Evolutionary conservation across 2,888 invertebrate species (phyloP).

Genomic region (Nomada goodeniana): DNA sequence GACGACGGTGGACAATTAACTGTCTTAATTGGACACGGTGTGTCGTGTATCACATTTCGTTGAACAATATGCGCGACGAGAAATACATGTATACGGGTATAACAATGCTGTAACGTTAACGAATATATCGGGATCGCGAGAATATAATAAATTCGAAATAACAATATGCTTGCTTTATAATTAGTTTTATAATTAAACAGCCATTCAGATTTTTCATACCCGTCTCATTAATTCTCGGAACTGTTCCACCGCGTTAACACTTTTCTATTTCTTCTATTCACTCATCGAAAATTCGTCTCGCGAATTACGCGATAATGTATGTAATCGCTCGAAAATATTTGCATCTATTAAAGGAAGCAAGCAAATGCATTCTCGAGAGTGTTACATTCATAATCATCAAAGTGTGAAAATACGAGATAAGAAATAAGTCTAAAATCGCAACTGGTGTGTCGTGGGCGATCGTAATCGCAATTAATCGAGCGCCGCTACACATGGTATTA

Average conservation of each 20-base stretch:
- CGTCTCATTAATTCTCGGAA: too few relatives aligned
- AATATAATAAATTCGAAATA: neutral
- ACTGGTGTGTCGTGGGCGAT: conserved; percentile 4
- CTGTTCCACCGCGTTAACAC: too few relatives aligned
- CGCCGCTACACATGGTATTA: conserved; percentile 13
- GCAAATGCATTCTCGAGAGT: too few relatives aligned
- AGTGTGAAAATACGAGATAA: neutral
- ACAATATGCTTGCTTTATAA: neutral
- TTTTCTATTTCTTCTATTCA: too few relatives aligned
- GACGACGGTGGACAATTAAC: conserved; percentile 10
- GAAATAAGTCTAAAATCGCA: neutral
- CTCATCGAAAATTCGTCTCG: too few relatives aligned
- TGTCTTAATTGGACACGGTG: neutral
- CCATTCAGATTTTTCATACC: too few relatives aligned
- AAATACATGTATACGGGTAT: neutral
- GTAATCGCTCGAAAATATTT: too few relatives aligned
- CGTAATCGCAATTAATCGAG: conserved; percentile 24
- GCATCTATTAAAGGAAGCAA: too few relatives aligned
- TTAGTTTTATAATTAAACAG: too few relatives aligned
- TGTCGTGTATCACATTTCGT: neutral
- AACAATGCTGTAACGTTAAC: neutral
- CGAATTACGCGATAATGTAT: too few relatives aligned
- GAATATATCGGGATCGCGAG: neutral
- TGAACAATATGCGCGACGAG: neutral
- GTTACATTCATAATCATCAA: neutral